Base-by-base conservation (phyloP, 2,113 vertebrate genomes). In the Caretta caretta region DNA sequence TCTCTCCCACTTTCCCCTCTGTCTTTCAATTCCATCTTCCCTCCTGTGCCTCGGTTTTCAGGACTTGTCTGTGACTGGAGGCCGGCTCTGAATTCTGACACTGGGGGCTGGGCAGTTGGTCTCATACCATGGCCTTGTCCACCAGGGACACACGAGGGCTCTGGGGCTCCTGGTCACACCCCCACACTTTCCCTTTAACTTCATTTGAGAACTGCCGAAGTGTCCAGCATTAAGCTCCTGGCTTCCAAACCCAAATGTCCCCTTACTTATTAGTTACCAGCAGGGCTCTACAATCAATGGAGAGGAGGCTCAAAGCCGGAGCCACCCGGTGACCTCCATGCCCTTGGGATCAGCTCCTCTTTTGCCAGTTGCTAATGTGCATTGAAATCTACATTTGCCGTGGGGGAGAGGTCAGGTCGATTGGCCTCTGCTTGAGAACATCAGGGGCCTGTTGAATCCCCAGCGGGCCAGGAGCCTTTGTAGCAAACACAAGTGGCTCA, bases 341-440 rank as follows among this genome's bases (percentile, higher is more conserved):
- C 29, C 29, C 13, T 62, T 16, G 59, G 59, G 29, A 29, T 35
- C 13, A 62, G 59, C 59, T 3, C 24, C 49, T 62, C 91, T 31
- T 54, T 84, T 72, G 78, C 81, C 57, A 1, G 0, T 25, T 27
- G 59, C n/a, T 75, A 38, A 54, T 4, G 35, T 0, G 10, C 89
- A 4, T 13, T 54, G 62, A 72, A 22, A 38, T 19, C 16, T 72
- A n/a, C 17, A 19, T 72, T 69, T 72, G 20, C 69, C 5, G 8
- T 11, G 19, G n/a, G 65, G 19, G n/a, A 42, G 69, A 72, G 20
- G 35, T 42, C 35, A 38, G n/a, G 10, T 75, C 8, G 20, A 75
- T 75, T 75, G 69, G 35, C 69, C 69, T 62, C 69, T 72, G 16
- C 65, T 75, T 38, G 69, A 38, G 69, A n/a, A n/a, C 19, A 38